phyloP scores from a whole-genome alignment of 2,888 invertebrate genomes.

The Xanthorhoe designata region DNA sequence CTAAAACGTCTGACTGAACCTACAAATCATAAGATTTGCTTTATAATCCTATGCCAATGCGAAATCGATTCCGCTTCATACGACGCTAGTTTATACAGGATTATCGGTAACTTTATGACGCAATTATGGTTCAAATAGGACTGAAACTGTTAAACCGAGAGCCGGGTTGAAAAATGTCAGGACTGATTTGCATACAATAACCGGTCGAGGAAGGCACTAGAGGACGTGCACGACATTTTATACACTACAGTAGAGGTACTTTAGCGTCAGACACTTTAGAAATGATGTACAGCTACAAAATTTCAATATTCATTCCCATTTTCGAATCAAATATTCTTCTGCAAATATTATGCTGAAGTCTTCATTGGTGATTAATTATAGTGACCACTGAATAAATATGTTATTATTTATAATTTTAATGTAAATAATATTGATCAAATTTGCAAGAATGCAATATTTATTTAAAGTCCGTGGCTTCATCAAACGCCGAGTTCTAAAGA shows the following conservation, averaged over 20 bases:
- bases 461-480: too few relatives aligned
- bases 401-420: too few relatives aligned
- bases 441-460: too few relatives aligned
- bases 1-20: background rate
- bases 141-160: conserved; percentile 40
- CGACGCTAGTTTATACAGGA: conserved; percentile 12
- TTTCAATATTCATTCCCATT: background rate
- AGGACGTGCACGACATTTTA: conserved; percentile 52
- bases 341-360: too few relatives aligned
- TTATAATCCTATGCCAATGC: conserved; percentile 16
- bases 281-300: background rate
- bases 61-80: conserved; percentile 29
- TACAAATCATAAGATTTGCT: conserved; percentile 22
- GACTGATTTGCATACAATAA: conserved; percentile 80
- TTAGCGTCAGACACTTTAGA: background rate
- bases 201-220: conserved; percentile 64
- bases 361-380: too few relatives aligned
- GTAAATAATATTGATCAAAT: too few relatives aligned
- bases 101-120: conserved; percentile 34
- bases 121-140: conserved; percentile 28
- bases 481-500: too few relatives aligned
- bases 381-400: too few relatives aligned
- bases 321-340: too few relatives aligned
- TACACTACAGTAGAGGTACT: conserved; percentile 5
- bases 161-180: conserved; percentile 66